Base-by-base conservation (phyloP, 2,888 invertebrate genomes). In the Leucophenga montana region DNA sequence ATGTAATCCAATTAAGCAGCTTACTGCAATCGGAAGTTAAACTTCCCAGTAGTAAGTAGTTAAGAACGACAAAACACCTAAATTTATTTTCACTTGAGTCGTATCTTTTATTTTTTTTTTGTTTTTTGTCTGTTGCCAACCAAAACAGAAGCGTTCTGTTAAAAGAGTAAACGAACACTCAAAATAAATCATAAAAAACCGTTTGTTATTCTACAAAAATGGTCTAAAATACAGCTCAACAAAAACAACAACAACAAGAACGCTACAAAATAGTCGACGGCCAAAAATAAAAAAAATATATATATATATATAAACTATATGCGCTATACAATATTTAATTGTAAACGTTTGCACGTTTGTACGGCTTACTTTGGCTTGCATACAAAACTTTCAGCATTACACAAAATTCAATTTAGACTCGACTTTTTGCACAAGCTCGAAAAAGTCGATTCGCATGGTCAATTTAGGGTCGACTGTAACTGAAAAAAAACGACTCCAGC, bases 201-300 rank as follows among this genome's bases (percentile, higher is more conserved):
- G 84, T 84, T 84, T 81, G 83, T 75, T 81, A 83, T 84, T 84
- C 81, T 84, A 79, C 84, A 78, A 81, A 81, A 81, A 84, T 81
- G 81, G 83, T 83, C 79, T 83, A 81, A 81, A 75, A 76, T 71
- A 82, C 82, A 77, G 77, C 77, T 27, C 27, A 27, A 27, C 27
- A 84, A 80, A 74, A 59, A 71, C 59, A 74, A 71, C 73, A 69
- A 14, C 54, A 44, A 20, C 59, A 68, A 31, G 50, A 57, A 57
- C 46, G 68, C 46, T 20, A 39, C 22, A 57, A 74, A 39, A 72
- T 74, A 75, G 71, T 39, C 59, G 8, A 54, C 72, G 77, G 73
- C 74, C 74, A 70, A 73, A 80, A 80, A 70, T 69, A 73, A 75
- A 72, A 70, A n/a, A n/a, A n/a, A n/a, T n/a, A n/a, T n/a, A n/a